Base-by-base conservation (phyloP, 2,888 invertebrate species). In the Thyatira batis region DNA sequence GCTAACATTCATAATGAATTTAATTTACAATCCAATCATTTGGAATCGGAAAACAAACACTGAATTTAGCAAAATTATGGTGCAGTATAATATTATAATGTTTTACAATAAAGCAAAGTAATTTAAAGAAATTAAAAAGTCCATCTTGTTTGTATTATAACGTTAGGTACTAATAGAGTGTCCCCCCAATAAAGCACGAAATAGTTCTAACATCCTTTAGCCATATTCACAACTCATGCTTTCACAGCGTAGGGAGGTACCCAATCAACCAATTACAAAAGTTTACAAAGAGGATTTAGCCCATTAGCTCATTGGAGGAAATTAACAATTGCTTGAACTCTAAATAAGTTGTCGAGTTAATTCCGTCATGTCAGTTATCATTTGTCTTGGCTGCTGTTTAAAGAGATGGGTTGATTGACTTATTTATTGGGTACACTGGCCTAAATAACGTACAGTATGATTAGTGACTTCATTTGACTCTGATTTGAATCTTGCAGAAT, bases 251-350 rank as follows among this genome's bases (percentile, higher is more conserved):
- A 48, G 48, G 17, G 48, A 48, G 48, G 48, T 67, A 73, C 71
- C 83, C 88, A 87, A 88, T 88, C 87, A 87, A 87, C 84, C 87
- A 87, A 87, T 87, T 87, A 87, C 82, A 79, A 79, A 81, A 76
- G 71, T 78, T 80, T 72, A 78, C 76, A 71, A 74, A 82, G 89
- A 89, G 90, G 90, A 91, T 90, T 91, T 87, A 82, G 80, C 71
- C 91, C 86, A 90, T 90, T 91, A 90, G 87, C 76, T 85, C 85
- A 88, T 86, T 85, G 89, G 77, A 90, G 90, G 90, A 89, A 91
- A 91, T 91, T 91, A 90, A 91, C 90, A 90, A 90, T 91, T 90
- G 89, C 88, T 84, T 81, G 76, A 78, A 82, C 87, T 84, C 84
- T 79, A 88, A 89, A 90, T 90, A 87, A 86, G 85, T 87, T 84